Conservation (phyloP, 2,888 invertebrate species). For the Apotomis turbidana region DNA sequence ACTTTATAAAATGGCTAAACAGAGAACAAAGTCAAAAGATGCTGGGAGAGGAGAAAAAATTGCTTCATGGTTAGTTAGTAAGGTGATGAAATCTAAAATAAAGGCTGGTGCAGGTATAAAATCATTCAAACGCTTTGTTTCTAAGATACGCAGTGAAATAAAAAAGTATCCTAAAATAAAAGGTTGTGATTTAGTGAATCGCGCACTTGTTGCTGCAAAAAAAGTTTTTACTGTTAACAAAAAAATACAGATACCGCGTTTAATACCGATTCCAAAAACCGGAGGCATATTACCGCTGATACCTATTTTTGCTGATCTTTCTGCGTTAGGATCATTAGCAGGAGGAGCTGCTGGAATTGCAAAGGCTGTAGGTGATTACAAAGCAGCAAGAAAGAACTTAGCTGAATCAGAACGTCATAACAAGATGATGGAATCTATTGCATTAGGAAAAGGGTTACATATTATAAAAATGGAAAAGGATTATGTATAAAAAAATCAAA, state of each 20-base stretch:
- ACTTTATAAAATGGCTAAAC: not conserved
- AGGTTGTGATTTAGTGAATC: slow-evolving; percentile 23
- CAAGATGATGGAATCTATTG: slow-evolving; percentile 7
- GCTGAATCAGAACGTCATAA: not conserved
- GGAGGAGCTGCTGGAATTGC: slow-evolving; percentile 57
- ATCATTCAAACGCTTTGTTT: slow-evolving; percentile 9
- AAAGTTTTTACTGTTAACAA: slow-evolving; percentile 55
- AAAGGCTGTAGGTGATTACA: slow-evolving; percentile 52
- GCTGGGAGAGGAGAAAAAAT: slow-evolving; percentile 7
- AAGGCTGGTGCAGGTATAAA: slow-evolving; percentile 16
- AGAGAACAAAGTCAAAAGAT: not conserved
- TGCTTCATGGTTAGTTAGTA: slow-evolving; percentile 13
- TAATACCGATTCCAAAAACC: slow-evolving; percentile 50
- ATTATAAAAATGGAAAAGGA: not conserved
- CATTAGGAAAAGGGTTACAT: slow-evolving; percentile 21
- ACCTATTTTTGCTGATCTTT: slow-evolving; percentile 51
- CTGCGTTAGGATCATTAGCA: slow-evolving; percentile 54
- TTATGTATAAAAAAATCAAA: not conserved
- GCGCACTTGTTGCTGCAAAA: slow-evolving; percentile 35
- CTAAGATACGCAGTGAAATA: slow-evolving; percentile 7
- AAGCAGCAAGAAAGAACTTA: slow-evolving; percentile 46
- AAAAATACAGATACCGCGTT: slow-evolving; percentile 54
- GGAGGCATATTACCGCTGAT: slow-evolving; percentile 3
- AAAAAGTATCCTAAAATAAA: slow-evolving; percentile 5
- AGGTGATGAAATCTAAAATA: slow-evolving; percentile 16